phyloP scores from a whole-genome alignment of 92 coral and sea anemone genomes.

The Ricordea florida region DNA sequence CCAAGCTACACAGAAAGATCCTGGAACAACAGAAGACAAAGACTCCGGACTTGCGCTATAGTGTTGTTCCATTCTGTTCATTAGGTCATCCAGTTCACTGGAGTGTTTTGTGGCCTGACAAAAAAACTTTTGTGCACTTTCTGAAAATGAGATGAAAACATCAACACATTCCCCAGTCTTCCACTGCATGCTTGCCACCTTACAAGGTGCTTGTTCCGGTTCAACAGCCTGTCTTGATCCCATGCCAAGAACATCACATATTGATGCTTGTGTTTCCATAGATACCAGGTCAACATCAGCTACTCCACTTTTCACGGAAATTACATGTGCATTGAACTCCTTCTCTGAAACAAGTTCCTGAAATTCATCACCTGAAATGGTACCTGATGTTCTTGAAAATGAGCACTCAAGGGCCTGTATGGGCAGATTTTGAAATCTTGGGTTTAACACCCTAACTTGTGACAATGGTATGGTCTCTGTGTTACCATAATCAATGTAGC shows the following conservation, averaged over 20 bases:
- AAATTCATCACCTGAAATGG: conserved; percentile 25
- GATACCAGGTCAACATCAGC: conserved; percentile 58
- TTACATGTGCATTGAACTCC: conserved; percentile 50
- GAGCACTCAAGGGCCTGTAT: conserved; percentile 71
- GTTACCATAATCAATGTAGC: conserved; percentile 89
- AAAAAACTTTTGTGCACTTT: conserved; percentile 38
- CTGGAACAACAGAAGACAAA: conserved; percentile 21
- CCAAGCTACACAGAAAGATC: conserved; percentile 56
- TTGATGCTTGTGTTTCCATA: conserved; percentile 48
- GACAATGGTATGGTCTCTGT: conserved; percentile 72
- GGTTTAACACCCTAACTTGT: conserved; percentile 63
- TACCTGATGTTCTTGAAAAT: conserved; percentile 4
- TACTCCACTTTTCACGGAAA: conserved; percentile 33
- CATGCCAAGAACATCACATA: not conserved
- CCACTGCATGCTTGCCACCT: conserved; percentile 9
- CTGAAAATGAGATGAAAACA: conserved; percentile 41
- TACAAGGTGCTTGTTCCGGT: not conserved
- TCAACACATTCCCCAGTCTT: conserved; percentile 13
- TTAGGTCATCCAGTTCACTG: conserved; percentile 49
- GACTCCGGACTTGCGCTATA: conserved; percentile 48
- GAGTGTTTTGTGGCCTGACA: conserved; percentile 37
- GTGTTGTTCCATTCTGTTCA: conserved; percentile 67
- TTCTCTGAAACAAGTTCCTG: conserved; percentile 63
- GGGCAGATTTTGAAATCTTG: conserved; percentile 73
- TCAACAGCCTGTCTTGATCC: not conserved